Evolutionary conservation across 2,113 vertebrate species (phyloP), one percentile per base, ranked within the genome.

Genomic region (Carassius gibelio): DNA sequence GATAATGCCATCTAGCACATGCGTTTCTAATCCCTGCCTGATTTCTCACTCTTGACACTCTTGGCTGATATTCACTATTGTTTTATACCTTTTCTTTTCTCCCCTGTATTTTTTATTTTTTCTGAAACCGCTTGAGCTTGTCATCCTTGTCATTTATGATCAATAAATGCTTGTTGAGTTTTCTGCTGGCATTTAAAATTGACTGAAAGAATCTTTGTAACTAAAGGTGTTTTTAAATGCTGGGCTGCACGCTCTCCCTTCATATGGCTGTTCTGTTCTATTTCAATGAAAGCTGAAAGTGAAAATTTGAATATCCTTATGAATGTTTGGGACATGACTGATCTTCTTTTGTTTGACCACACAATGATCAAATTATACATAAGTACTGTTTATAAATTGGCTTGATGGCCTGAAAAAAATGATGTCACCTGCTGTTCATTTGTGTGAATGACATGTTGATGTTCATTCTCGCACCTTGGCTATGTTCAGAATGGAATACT

Each of bases 91-190:
- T 52, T 52, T 69, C 81, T 88, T 57, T 86, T 66, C 90, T 38
- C 19, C 66, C 59, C 82, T 42, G 1, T 42, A 6, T 42, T 42
- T 87, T 75, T 84, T 90, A 88, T 57, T 57, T 21, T 19, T 57
- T 19, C 66, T 87, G 89, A 93, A 89, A 76, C 92, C 93, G 87
- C 96, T 95, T 94, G 92, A 92, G 88, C 93, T 91, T 94, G 59
- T 96, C 95, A 93, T 95, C 10, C 45, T 48, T 48, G 45, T 48
- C 45, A 48, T 11, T 87, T 92, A 84, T 86, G n/a, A 86, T 62
- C 36, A 88, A 88, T 88, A 86, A 88, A 88, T 81, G 87, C 87
- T 86, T 82, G 84, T 88, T 50, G 84, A 84, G 82, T 86, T 83
- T 71, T 80, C 77, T 23, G 86, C 86, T 82, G 72, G 36, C 38